Conservation (phyloP, 1,140 invertebrate genomes). For the Tribolium madens region DNA sequence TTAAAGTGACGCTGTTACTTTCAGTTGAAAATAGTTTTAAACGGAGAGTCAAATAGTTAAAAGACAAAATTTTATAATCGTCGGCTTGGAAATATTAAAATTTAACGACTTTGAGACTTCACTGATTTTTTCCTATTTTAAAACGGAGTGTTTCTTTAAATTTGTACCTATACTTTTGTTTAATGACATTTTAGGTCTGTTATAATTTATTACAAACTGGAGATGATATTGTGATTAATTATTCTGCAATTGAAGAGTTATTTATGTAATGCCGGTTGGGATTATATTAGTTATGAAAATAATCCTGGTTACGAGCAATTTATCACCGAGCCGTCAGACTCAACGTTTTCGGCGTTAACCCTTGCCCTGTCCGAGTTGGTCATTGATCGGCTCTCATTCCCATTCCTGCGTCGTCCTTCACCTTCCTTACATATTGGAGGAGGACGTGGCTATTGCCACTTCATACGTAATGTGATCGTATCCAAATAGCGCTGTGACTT, state of each 20-base stretch:
- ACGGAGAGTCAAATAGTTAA: too few species aligned
- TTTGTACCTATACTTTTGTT: too few species aligned
- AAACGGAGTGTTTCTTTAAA: too few species aligned
- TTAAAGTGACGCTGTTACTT: too few species aligned
- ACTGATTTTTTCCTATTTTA: too few species aligned
- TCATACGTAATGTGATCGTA: constrained; percentile 55
- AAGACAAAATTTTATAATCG: too few species aligned
- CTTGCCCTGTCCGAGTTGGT: constrained; percentile 40
- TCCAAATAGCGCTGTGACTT: constrained; percentile 53
- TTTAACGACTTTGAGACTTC: too few species aligned
- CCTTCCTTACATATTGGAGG: constrained; percentile 50
- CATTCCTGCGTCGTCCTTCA: constrained; percentile 46
- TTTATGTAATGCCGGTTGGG: neutral
- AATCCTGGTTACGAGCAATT: constrained; percentile 39
- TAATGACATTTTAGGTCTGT: too few species aligned
- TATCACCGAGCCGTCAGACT: constrained; percentile 36
- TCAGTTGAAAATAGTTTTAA: too few species aligned
- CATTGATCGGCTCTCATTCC: constrained; percentile 48
- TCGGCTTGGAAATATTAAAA: too few species aligned
- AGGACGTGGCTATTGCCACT: constrained; percentile 54
- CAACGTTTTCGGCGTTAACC: constrained; percentile 45
- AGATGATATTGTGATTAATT: neutral
- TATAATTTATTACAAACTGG: too few species aligned
- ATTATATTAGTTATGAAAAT: constrained; percentile 23
- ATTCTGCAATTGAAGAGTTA: neutral